A percentile compares a stretch with the other conserved stretches of the same genome.
Conservation (phyloP, 2,797 vertebrate genomes). For the Onychomys torridus region DNA sequence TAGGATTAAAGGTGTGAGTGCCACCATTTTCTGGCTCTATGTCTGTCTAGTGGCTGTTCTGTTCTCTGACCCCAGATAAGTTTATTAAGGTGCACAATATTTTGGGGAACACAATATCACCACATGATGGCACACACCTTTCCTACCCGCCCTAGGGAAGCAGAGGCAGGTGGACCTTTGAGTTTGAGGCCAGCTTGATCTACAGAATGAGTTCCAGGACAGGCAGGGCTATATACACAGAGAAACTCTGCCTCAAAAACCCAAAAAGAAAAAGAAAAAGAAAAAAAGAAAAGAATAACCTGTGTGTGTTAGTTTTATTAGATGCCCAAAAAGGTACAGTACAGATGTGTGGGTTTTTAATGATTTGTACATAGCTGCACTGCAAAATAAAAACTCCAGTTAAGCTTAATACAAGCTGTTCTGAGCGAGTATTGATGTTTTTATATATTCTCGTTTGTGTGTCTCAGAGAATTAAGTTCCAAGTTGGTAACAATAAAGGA, state of each 20-base stretch:
- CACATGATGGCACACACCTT: background rate
- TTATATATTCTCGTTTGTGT: background rate
- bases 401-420: background rate
- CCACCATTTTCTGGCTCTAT: no score
- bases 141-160: background rate
- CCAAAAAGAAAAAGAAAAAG: background rate
- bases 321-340: background rate
- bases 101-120: no score
- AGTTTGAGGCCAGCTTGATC: background rate
- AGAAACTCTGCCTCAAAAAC: background rate
- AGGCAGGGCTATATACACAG: background rate
- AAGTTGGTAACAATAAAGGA: background rate
- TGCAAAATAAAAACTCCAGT: background rate
- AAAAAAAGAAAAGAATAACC: background rate
- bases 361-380: background rate
- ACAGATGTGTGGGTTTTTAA: background rate
- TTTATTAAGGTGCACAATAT: no score
- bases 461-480: background rate
- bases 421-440: background rate
- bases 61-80: no score
- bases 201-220: background rate
- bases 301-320: conserved; percentile 24
- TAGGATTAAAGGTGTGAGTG: no score
- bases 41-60: no score
- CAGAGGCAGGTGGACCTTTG: background rate